These are phyloP conservation scores for Glareola pratincola DNA, from an alignment of 2,113 vertebrate genomes.

Conservation along the genomic window DNA sequence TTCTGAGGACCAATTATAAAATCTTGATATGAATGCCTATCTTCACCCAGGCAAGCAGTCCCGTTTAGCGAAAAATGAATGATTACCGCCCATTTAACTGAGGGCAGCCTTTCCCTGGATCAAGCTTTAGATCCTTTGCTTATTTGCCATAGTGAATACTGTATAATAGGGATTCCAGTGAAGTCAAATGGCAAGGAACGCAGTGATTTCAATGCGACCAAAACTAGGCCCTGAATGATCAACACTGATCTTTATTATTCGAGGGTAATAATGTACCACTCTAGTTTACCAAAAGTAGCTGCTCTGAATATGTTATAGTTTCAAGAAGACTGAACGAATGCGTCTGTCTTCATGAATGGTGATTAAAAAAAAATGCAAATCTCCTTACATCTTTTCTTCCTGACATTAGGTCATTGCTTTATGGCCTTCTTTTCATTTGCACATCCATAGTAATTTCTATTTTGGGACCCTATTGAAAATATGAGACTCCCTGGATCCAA, in stretches of 20 bases:
- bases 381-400: conserved; percentile 73
- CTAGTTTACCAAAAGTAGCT: conserved; percentile 71
- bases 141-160: not conserved
- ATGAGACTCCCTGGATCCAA: conserved; percentile 66
- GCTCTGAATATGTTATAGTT: conserved; percentile 70
- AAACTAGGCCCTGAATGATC: conserved; percentile 6
- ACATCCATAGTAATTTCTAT: conserved; percentile 74
- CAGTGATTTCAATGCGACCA: conserved; percentile 16
- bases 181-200: conserved; percentile 46
- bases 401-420: conserved; percentile 75
- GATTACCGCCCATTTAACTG: not conserved
- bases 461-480: conserved; percentile 73
- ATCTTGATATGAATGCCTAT: not conserved
- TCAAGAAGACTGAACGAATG: conserved; percentile 55
- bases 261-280: conserved; percentile 65
- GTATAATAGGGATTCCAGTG: conserved; percentile 36
- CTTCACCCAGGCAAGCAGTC: not conserved
- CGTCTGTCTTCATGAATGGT: conserved; percentile 74
- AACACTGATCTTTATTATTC: conserved; percentile 65
- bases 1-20: not conserved
- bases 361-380: conserved; percentile 73
- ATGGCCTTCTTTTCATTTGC: conserved; percentile 74
- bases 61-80: not conserved
- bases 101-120: not conserved
- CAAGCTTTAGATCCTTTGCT: not conserved